phyloP scores from a whole-genome alignment of 2,797 vertebrate genomes.

The Pteronotus mesoamericanus region DNA sequence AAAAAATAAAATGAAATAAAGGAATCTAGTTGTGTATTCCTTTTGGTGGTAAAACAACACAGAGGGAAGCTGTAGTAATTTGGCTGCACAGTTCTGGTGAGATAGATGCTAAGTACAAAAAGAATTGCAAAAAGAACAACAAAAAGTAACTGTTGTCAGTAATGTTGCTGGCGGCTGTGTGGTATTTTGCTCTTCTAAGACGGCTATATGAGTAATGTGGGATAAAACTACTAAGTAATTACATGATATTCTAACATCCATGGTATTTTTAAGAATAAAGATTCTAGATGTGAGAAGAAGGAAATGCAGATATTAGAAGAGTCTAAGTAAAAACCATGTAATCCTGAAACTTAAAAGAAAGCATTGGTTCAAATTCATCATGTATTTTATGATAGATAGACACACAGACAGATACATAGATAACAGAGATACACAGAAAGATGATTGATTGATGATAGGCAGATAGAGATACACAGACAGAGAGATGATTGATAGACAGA shows the following conservation, averaged over 20 bases:
- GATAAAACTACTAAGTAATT: background rate
- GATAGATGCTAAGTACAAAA: background rate
- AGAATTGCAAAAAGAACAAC: background rate
- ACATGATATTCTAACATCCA: background rate
- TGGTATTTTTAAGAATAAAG: background rate
- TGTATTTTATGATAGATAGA: background rate
- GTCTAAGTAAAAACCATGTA: background rate
- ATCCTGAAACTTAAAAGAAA: background rate
- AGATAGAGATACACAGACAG: background rate
- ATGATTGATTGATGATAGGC: background rate
- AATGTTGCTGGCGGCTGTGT: background rate
- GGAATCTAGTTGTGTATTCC: background rate
- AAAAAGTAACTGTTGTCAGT: background rate
- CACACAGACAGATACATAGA: background rate
- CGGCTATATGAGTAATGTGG: background rate
- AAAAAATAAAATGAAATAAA: background rate
- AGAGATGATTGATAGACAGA: background rate
- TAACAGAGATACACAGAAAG: background rate
- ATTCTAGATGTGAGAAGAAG: background rate
- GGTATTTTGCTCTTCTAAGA: background rate
- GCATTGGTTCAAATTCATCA: background rate
- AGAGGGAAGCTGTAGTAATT: background rate
- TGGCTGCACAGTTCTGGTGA: background rate
- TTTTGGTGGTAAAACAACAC: background rate
- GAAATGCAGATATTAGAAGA: background rate